These are phyloP conservation scores for Cylas formicarius DNA, from an alignment of 1,140 invertebrate species.

Conservation along the genomic window DNA sequence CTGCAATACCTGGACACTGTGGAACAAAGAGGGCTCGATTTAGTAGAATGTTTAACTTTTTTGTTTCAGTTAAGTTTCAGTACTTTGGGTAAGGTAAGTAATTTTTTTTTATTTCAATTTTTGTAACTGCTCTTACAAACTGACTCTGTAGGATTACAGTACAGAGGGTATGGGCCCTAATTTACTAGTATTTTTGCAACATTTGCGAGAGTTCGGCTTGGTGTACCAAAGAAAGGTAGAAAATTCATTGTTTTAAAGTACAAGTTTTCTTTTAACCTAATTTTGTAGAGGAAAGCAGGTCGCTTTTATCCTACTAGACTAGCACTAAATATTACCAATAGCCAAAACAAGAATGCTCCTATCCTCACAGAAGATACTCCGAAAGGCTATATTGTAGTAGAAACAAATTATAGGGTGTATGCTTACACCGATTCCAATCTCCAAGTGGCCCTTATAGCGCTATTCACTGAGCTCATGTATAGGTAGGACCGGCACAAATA, in stretches of 20 bases:
- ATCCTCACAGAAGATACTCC: constrained; percentile 44
- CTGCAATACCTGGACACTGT: constrained; percentile 92
- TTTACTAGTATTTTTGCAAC: constrained; percentile 85
- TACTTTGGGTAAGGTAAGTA: constrained; percentile 77
- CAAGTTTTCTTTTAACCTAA: constrained; percentile 2
- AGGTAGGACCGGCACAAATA: constrained; percentile 48
- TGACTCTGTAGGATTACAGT: constrained; percentile 84
- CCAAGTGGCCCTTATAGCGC: constrained; percentile 82
- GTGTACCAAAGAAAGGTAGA: constrained; percentile 90
- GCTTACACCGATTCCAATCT: constrained; percentile 92
- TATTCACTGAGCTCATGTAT: constrained; percentile 89
- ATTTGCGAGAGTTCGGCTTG: constrained; percentile 92
- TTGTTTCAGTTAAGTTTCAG: constrained; percentile 95
- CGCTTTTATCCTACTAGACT: constrained; percentile 92
- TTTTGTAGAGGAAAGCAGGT: constrained; percentile 69
- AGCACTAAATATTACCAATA: constrained; percentile 81
- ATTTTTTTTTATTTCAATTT: constrained; percentile 3
- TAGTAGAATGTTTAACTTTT: constrained; percentile 89
- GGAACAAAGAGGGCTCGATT: constrained; percentile 71
- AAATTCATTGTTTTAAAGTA: constrained; percentile 3
- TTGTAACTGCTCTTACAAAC: no score
- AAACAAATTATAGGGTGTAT: constrained; percentile 96
- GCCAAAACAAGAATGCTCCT: constrained; percentile 48
- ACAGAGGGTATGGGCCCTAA: constrained; percentile 88
- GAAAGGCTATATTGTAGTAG: constrained; percentile 86